A percentile compares a stretch with the other conserved stretches of the same genome.
phyloP scores from a whole-genome alignment of 2,888 invertebrate species.

The Drosophila vallismaia region DNA sequence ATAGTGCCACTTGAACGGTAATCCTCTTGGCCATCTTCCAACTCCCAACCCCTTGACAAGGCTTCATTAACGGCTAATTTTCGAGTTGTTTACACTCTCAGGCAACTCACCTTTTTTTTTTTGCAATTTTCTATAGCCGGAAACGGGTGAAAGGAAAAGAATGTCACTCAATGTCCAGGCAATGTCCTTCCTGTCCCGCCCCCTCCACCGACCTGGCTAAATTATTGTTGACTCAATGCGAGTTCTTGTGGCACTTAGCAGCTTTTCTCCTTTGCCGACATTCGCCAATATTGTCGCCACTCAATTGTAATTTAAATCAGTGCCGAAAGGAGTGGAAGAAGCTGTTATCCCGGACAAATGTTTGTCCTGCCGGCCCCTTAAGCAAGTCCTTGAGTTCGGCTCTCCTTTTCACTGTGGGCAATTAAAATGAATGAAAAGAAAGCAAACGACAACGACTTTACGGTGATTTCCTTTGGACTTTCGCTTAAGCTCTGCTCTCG shows the following conservation, averaged over 20 bases:
- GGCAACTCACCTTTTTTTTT: conserved; percentile 58
- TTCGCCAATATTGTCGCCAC: conserved; percentile 73
- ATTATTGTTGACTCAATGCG: conserved; percentile 76
- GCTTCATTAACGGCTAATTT: conserved; percentile 77
- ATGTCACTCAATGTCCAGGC: conserved; percentile 68
- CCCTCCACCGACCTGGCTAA: conserved; percentile 51
- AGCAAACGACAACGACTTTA: conserved; percentile 31
- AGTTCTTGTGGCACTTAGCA: conserved; percentile 70
- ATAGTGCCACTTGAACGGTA: conserved; percentile 28
- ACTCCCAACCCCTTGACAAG: conserved; percentile 54
- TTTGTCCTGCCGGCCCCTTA: conserved; percentile 37
- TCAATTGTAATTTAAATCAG: conserved; percentile 78
- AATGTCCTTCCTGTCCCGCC: conserved; percentile 16
- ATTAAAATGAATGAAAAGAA: conserved; percentile 46
- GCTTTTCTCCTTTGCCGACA: conserved; percentile 39
- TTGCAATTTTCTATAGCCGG: conserved; percentile 43
- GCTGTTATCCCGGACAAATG: conserved; percentile 52
- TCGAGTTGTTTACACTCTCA: conserved; percentile 74
- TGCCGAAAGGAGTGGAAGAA: conserved; percentile 41
- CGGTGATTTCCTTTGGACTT: conserved; percentile 42
- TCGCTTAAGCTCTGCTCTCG: conserved; percentile 21
- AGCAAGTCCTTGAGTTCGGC: conserved; percentile 4
- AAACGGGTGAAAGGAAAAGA: conserved; percentile 42
- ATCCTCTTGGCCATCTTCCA: conserved; percentile 12
- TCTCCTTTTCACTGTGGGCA: conserved; percentile 35